Percentiles rank a stretch among this genome's conserved stretches.
phyloP scores from a whole-genome alignment of 1,140 invertebrate species.

The Drosophila subobscura region DNA sequence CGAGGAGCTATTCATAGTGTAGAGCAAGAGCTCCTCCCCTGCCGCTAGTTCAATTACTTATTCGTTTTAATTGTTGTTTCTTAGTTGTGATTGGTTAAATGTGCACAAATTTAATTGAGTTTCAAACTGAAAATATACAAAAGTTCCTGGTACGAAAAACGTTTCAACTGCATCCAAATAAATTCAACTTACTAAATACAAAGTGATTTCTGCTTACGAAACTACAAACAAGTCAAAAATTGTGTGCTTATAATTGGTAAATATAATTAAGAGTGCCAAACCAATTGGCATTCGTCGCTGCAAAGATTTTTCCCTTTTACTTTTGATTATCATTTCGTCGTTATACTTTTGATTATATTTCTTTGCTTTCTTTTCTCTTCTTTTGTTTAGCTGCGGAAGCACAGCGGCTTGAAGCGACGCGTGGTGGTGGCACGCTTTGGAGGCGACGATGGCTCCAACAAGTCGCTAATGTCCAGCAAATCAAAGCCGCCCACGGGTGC shows the following conservation, averaged over 20 bases:
- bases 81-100: neutral
- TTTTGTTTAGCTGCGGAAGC: conserved; percentile 15
- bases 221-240: no score
- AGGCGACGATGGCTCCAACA: conserved; percentile 55
- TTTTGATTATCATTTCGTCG: no score
- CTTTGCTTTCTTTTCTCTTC: no score
- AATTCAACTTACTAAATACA: no score
- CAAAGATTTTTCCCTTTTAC: no score
- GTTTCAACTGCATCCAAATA: no score
- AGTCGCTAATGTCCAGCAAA: conserved; percentile 29
- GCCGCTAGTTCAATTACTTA: neutral
- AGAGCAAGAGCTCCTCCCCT: neutral
- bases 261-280: no score
- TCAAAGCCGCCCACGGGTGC: neutral
- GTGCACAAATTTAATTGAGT: conserved; percentile 29
- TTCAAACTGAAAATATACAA: conserved; percentile 13
- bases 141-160: conserved; percentile 22
- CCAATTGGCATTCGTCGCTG: no score
- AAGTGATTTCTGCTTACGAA: no score
- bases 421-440: conserved; percentile 19
- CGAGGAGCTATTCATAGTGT: conserved; percentile 83
- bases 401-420: neutral
- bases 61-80: neutral
- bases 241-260: no score
- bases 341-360: neutral